These are phyloP conservation scores for Ennomos fuscantarius DNA, from an alignment of 2,888 invertebrate genomes.

Conservation along the genomic window DNA sequence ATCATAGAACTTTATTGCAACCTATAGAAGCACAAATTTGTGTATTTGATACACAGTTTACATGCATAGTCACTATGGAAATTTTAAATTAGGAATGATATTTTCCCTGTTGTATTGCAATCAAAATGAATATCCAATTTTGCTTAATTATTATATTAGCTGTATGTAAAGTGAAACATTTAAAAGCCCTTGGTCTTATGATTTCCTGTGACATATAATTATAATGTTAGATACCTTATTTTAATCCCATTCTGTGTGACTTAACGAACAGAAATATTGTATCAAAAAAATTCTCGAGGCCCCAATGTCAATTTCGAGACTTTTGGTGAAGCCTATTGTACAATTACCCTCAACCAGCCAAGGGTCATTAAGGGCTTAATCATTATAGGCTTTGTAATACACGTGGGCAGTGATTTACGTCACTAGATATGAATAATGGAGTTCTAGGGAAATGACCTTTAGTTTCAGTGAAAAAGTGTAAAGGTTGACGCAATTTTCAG, in stretches of 20 bases:
- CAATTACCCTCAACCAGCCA: constrained; percentile 48
- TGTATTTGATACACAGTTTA: too few species aligned
- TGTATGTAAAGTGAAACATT: too few species aligned
- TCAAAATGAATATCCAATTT: too few species aligned
- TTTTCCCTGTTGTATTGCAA: too few species aligned
- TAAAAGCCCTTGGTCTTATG: too few species aligned
- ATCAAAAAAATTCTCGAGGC: constrained; percentile 5
- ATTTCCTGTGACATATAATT: too few species aligned
- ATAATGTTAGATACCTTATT: background rate
- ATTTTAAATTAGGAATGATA: too few species aligned
- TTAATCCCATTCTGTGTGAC: background rate
- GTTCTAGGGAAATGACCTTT: constrained; percentile 52
- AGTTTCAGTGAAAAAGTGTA: constrained; percentile 39
- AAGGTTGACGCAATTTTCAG: constrained; percentile 40
- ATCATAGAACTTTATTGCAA: too few species aligned
- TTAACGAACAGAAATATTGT: constrained; percentile 7
- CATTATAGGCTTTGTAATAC: constrained; percentile 55
- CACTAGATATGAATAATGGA: constrained; percentile 57
- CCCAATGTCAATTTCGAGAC: constrained; percentile 19
- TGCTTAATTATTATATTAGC: too few species aligned
- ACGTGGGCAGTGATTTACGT: constrained; percentile 52
- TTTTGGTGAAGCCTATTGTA: constrained; percentile 40
- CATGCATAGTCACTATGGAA: too few species aligned
- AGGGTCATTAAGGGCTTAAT: constrained; percentile 61
- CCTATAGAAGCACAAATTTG: too few species aligned